Base-by-base conservation (phyloP, 2,888 invertebrate species). In the Epinotia nisella region DNA sequence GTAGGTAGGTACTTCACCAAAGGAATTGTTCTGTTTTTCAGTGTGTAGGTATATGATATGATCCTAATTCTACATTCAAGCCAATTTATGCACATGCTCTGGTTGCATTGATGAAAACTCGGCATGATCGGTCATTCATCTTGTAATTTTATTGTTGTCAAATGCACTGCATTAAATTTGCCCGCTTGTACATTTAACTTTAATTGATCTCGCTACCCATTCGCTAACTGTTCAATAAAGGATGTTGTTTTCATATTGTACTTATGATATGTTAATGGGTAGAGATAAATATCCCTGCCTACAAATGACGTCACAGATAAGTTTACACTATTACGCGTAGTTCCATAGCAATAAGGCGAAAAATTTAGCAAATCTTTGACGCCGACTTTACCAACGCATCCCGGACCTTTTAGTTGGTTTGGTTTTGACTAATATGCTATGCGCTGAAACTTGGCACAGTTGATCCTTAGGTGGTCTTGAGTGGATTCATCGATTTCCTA, bases 181-280 rank as follows among this genome's bases (percentile, higher is more conserved):
- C 21, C 66, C 55, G 41, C 24, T 56, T 66, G 55, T n/a, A 24
- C 21, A 56, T 55, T 66, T 66, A 56, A 66, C 66, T 56, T 55
- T 56, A 39, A 56, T 66, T 66, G 66, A 66, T 24, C 66, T 56
- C 55, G 21, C n/a, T 41, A 24, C 19, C 51, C 19, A 53, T 53
- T 64, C 51, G 64, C 51, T 10, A 64, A 64, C 51, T 35, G 65
- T 55, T 41, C 66, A 66, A 66, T 66, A 41, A 66, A n/a, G 41
- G 17, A 55, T 49, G 3, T 49, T 49, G 45, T 49, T 49, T n/a
- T 41, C 39, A 13, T 41, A 9, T 13, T 35, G 4, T 56, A 7
- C 11, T 4, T 58, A 58, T 5, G 39, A 15, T 13, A 21, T 56
- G 4, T 3, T 58, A 29, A 13, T 35, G 2, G 3, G 41, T 41